Percentiles rank a stretch among this genome's conserved stretches.
Conservation (phyloP, 2,113 vertebrate species). For the Halcyon senegalensis region DNA sequence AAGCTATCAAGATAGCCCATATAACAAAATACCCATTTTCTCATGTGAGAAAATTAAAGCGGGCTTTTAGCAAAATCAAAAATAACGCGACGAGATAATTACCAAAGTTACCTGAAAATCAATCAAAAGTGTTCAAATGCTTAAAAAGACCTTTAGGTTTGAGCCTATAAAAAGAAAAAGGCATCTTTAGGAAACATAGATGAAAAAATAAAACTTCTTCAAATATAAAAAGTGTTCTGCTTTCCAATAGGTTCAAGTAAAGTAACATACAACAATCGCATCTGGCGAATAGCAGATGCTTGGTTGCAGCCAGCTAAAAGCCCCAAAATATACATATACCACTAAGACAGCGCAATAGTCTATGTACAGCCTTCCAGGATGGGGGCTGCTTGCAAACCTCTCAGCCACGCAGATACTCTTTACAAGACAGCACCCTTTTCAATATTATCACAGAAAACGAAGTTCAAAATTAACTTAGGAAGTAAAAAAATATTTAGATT, state of each 20-base stretch:
- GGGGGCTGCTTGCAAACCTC: slow-evolving; percentile 41
- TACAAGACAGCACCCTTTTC: slow-evolving; percentile 69
- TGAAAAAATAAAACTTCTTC: slow-evolving; percentile 74
- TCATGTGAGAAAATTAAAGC: slow-evolving; percentile 51
- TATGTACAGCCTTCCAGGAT: slow-evolving; percentile 41
- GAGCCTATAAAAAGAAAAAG: slow-evolving; percentile 61
- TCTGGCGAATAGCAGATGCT: slow-evolving; percentile 31
- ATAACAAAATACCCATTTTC: slow-evolving; percentile 44
- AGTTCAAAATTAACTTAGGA: slow-evolving; percentile 41
- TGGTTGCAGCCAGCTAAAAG: slow-evolving; percentile 56
- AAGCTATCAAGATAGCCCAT: neutral
- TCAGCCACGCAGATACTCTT: neutral
- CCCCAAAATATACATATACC: slow-evolving; percentile 88
- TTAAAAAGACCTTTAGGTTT: slow-evolving; percentile 30
- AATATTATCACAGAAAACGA: slow-evolving; percentile 54
- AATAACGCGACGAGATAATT: neutral
- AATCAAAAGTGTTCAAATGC: slow-evolving; percentile 51
- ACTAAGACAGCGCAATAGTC: slow-evolving; percentile 50
- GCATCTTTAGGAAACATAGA: slow-evolving; percentile 49
- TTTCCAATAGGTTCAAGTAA: slow-evolving; percentile 76
- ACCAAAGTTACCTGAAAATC: slow-evolving; percentile 39
- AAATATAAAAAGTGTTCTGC: slow-evolving; percentile 69
- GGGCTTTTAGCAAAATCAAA: slow-evolving; percentile 9
- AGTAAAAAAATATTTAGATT: slow-evolving; percentile 55
- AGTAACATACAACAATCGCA: slow-evolving; percentile 54